Evolutionary conservation across 2,113 vertebrate genomes (phyloP).

Genomic region (Mionectes macconnelli): DNA sequence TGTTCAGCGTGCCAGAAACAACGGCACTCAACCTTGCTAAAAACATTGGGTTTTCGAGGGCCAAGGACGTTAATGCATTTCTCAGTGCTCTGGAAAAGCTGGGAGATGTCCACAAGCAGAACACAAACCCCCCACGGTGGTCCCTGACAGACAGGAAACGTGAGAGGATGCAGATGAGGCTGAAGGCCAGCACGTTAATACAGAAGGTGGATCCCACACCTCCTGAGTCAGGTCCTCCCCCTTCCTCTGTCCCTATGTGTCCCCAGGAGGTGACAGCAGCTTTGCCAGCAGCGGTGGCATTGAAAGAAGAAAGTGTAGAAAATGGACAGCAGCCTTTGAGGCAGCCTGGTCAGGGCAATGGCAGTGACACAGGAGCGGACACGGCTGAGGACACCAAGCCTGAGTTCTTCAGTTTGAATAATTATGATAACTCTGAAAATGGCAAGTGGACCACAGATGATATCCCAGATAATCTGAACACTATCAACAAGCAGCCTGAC

Average conservation of each 20-base stretch:
- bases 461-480: conserved; percentile 88
- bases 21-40: conserved; percentile 84
- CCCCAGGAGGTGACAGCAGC: neutral
- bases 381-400: neutral
- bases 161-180: conserved; percentile 82
- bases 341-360: neutral
- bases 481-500: conserved; percentile 67
- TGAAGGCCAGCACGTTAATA: conserved; percentile 49
- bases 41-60: conserved; percentile 79
- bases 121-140: conserved; percentile 75
- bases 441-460: conserved; percentile 88
- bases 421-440: conserved; percentile 67
- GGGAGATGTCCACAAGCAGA: conserved; percentile 81
- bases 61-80: conserved; percentile 82
- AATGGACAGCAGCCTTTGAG: conserved; percentile 8
- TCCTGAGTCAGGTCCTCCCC: neutral
- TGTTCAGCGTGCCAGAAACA: conserved; percentile 70
- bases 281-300: accelerated
- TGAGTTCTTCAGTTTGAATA: neutral
- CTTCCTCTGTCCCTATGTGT: neutral
- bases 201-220: neutral
- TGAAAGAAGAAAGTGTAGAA: neutral
- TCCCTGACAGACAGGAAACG: conserved; percentile 81
- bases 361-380: accelerated
- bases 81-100: conserved; percentile 84